phyloP scores from a whole-genome alignment of 2,888 invertebrate genomes.

The Hecatera dysodea region DNA sequence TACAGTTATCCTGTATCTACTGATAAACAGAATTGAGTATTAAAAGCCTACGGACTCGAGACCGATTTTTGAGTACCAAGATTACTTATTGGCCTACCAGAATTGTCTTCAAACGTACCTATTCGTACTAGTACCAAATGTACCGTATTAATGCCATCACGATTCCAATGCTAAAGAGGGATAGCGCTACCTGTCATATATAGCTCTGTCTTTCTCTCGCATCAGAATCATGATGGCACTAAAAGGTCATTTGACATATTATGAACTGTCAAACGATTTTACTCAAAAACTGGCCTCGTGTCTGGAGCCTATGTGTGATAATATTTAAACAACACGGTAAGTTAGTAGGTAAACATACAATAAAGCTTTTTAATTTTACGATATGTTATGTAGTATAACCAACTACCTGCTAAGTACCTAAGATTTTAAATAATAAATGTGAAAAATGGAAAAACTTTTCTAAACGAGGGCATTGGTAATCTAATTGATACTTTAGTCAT shows the following conservation, averaged over 20 bases:
- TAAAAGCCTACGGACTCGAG: background rate
- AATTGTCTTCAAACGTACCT: too few relatives aligned
- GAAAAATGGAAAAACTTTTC: constrained; percentile 28
- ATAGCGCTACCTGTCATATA: background rate
- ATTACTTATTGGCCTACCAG: too few relatives aligned
- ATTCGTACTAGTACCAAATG: background rate
- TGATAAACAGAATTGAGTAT: background rate
- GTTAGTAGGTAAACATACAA: constrained; percentile 1
- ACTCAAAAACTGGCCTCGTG: background rate
- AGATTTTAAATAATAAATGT: constrained; percentile 2
- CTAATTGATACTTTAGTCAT: constrained; percentile 22
- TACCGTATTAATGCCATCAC: background rate
- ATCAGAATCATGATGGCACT: background rate
- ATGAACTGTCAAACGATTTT: background rate
- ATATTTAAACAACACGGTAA: background rate
- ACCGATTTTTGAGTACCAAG: background rate
- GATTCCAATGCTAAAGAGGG: background rate
- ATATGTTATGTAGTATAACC: constrained; percentile 51
- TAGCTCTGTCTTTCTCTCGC: background rate
- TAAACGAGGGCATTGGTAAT: constrained; percentile 26
- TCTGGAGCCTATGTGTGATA: background rate
- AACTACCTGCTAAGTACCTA: constrained; percentile 27
- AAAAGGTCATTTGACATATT: background rate
- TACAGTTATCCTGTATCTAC: background rate
- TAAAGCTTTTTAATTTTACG: constrained; percentile 27